Evolutionary conservation across 2,888 invertebrate genomes (phyloP).

Genomic region (Malacosoma neustria): DNA sequence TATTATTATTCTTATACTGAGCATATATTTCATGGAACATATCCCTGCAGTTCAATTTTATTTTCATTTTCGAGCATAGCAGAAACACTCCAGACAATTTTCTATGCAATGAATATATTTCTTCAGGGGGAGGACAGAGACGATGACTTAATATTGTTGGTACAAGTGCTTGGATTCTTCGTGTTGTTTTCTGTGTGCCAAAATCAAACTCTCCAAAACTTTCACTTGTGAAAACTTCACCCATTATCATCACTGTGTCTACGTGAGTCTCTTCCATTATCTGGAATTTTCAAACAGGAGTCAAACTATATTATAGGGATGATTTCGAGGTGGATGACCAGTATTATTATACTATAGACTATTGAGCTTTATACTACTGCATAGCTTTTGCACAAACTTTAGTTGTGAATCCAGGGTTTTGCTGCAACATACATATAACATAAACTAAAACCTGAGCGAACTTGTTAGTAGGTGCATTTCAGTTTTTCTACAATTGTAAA

Average conservation of each 20-base stretch:
- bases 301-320: no score
- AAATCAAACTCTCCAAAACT: constrained; percentile 90
- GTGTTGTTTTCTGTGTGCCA: constrained; percentile 85
- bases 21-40: constrained; percentile 87
- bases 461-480: no score
- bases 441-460: no score
- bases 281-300: constrained; percentile 23
- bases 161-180: constrained; percentile 86
- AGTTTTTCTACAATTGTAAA: no score
- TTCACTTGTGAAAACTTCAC: constrained; percentile 89
- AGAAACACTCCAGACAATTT: constrained; percentile 97
- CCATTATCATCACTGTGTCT: constrained; percentile 97
- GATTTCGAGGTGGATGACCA: no score
- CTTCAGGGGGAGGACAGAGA: constrained; percentile 97
- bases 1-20: constrained; percentile 69
- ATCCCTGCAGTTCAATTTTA: constrained; percentile 86
- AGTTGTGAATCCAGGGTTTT: no score
- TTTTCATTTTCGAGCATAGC: constrained; percentile 89
- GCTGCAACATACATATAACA: no score
- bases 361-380: no score
- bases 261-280: constrained; percentile 97
- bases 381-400: no score
- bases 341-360: no score
- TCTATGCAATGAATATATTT: constrained; percentile 97
- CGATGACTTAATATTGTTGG: constrained; percentile 96